Percentiles rank a stretch among this genome's conserved stretches.
Evolutionary conservation across 2,888 invertebrate genomes (phyloP).

Genomic region (Cryptus viduatorius): DNA sequence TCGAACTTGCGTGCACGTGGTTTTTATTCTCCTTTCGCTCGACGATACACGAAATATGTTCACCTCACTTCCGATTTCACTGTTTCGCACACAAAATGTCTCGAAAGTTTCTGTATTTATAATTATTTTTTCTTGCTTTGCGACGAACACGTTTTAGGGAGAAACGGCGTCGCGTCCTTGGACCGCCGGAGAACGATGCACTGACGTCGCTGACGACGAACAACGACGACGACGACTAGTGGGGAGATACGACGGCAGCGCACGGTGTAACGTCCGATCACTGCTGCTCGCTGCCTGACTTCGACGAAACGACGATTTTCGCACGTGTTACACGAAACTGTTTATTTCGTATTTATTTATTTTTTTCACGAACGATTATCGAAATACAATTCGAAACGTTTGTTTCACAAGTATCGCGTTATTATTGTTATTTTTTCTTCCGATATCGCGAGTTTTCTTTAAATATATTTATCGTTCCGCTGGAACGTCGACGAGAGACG

Average conservation of each 20-base stretch:
- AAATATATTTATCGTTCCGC: neutral
- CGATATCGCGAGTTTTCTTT: neutral
- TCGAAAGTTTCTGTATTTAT: neutral
- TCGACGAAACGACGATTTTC: slow-evolving; percentile 50
- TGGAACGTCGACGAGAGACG: slow-evolving; percentile 35
- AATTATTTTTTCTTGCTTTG: neutral
- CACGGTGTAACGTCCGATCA: slow-evolving; percentile 35
- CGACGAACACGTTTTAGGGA: neutral
- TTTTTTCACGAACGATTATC: neutral
- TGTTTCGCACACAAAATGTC: neutral
- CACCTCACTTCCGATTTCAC: neutral
- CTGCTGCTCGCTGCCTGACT: slow-evolving; percentile 40
- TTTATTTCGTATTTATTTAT: neutral
- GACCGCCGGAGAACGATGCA: slow-evolving; percentile 43
- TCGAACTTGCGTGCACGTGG: neutral
- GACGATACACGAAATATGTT: neutral
- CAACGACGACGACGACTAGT: slow-evolving; percentile 12
- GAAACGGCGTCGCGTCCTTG: slow-evolving; percentile 42
- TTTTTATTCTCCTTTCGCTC: neutral
- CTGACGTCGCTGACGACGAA: slow-evolving; percentile 41
- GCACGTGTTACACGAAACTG: slow-evolving; percentile 47
- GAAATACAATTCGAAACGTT: neutral
- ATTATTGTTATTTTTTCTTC: neutral
- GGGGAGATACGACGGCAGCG: slow-evolving; percentile 47
- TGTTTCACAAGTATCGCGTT: neutral